phyloP scores from a whole-genome alignment of 2,113 vertebrate genomes.

The Myotis yumanensis region DNA sequence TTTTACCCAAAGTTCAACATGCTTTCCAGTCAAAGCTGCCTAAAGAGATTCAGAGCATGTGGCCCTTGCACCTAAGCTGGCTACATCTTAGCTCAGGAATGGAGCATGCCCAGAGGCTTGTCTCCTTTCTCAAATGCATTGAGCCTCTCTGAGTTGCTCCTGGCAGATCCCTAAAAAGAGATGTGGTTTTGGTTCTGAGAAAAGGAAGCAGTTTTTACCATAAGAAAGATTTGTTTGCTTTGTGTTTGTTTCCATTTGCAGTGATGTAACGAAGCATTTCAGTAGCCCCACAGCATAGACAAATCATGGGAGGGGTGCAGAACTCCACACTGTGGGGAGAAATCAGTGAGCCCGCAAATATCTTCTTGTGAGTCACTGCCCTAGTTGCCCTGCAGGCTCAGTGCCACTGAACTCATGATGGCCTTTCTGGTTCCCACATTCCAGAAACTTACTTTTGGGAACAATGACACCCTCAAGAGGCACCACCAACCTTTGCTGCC shows the following conservation, averaged over 20 bases:
- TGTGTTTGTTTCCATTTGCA: background rate
- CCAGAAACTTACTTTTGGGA: too few relatives aligned
- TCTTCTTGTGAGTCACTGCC: rapidly evolving
- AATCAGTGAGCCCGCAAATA: too few relatives aligned
- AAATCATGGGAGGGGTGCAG: background rate
- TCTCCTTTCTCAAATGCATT: background rate
- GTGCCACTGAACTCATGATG: background rate
- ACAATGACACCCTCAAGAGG: background rate
- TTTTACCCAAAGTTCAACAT: background rate
- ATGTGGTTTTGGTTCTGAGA: background rate
- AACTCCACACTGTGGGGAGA: background rate
- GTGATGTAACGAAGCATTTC: background rate
- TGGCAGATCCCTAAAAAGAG: background rate
- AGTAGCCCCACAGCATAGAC: too few relatives aligned
- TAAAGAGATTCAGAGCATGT: rapidly evolving
- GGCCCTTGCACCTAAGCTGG: rapidly evolving
- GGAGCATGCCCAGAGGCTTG: rapidly evolving
- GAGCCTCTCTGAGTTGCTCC: background rate
- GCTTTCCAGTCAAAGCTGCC: rapidly evolving
- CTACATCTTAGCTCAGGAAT: rapidly evolving
- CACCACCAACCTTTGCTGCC: background rate
- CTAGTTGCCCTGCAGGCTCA: rapidly evolving
- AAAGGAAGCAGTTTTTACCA: background rate
- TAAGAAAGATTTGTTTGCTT: background rate
- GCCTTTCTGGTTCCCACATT: background rate